Conservation (phyloP, 2,888 invertebrate species). For the Drosophila percnosoma region DNA sequence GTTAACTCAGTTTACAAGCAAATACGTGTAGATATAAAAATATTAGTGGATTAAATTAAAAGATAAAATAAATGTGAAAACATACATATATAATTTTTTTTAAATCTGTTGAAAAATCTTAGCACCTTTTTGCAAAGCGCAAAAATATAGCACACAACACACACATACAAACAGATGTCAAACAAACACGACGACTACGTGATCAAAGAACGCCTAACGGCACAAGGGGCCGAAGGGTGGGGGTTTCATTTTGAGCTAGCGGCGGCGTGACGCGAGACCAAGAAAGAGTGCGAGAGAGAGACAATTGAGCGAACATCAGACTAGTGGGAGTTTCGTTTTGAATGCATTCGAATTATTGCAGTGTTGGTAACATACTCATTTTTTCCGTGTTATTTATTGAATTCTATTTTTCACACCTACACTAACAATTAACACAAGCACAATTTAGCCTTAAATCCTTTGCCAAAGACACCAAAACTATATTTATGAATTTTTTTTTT, state of each 20-base stretch:
- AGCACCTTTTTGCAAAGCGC: slow-evolving; percentile 42
- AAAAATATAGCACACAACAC: slow-evolving; percentile 48
- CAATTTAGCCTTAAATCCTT: slow-evolving; percentile 16
- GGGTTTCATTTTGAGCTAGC: slow-evolving; percentile 42
- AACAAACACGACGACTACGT: slow-evolving; percentile 55
- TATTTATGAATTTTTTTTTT: slow-evolving; percentile 11
- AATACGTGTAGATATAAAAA: slow-evolving; percentile 2
- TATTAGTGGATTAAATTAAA: neutral
- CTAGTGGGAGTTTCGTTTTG: slow-evolving; percentile 41
- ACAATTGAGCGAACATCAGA: slow-evolving; percentile 3
- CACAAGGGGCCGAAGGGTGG: slow-evolving; percentile 24
- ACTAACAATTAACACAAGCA: slow-evolving; percentile 13
- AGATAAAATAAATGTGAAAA: neutral
- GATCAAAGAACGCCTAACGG: slow-evolving; percentile 57
- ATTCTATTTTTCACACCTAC: slow-evolving; percentile 31
- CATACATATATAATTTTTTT: neutral
- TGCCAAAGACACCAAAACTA: neutral
- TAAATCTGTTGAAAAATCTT: slow-evolving; percentile 25
- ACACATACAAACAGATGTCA: slow-evolving; percentile 28
- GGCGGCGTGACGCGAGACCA: slow-evolving; percentile 24
- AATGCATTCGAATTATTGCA: slow-evolving; percentile 40
- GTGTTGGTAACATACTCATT: slow-evolving; percentile 31
- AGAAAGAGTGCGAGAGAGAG: slow-evolving; percentile 11
- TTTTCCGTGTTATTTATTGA: slow-evolving; percentile 30
- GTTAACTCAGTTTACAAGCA: neutral